A percentile compares a stretch with the other conserved stretches of the same genome.
These are phyloP conservation scores for Allobates femoralis DNA, from an alignment of 2,797 vertebrate species.

Conservation along the genomic window DNA sequence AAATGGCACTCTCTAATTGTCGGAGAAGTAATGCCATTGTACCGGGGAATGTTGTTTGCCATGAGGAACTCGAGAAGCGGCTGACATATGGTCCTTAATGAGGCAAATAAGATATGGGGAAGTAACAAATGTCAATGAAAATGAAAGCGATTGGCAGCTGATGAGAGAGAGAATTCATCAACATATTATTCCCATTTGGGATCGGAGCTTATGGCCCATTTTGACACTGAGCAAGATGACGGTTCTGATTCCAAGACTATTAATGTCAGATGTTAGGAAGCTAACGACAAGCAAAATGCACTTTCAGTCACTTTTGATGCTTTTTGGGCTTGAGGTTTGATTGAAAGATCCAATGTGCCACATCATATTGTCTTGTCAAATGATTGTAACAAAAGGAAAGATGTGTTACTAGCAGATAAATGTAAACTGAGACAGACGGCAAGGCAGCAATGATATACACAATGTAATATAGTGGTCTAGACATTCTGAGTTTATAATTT, in stretches of 20 bases:
- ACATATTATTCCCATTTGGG: slow-evolving; percentile 64
- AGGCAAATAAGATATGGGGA: slow-evolving; percentile 64
- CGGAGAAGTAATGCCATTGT: slow-evolving; percentile 46
- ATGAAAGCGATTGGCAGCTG: slow-evolving; percentile 62
- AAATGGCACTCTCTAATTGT: slow-evolving; percentile 49
- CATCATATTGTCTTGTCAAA: slow-evolving; percentile 42
- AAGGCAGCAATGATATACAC: slow-evolving; percentile 15
- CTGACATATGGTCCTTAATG: slow-evolving; percentile 63
- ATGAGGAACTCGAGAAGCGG: slow-evolving; percentile 47
- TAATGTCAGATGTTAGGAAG: slow-evolving; percentile 55
- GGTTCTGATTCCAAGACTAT: slow-evolving; percentile 56
- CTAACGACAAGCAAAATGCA: slow-evolving; percentile 53
- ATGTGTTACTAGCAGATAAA: slow-evolving; percentile 2
- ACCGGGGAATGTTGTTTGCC: slow-evolving; percentile 29
- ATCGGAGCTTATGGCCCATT: slow-evolving; percentile 61
- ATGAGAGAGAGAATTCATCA: slow-evolving; percentile 61
- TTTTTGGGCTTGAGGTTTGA: slow-evolving; percentile 42
- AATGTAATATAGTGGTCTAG: slow-evolving; percentile 4
- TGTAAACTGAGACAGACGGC: slow-evolving; percentile 6
- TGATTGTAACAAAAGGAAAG: slow-evolving; percentile 32
- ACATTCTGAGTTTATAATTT: neutral
- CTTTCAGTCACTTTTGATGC: slow-evolving; percentile 40
- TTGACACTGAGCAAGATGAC: slow-evolving; percentile 55
- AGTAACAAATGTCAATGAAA: slow-evolving; percentile 61
- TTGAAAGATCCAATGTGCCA: slow-evolving; percentile 55